phyloP scores from a whole-genome alignment of 1,140 invertebrate species.

The Micrasema minimum region DNA sequence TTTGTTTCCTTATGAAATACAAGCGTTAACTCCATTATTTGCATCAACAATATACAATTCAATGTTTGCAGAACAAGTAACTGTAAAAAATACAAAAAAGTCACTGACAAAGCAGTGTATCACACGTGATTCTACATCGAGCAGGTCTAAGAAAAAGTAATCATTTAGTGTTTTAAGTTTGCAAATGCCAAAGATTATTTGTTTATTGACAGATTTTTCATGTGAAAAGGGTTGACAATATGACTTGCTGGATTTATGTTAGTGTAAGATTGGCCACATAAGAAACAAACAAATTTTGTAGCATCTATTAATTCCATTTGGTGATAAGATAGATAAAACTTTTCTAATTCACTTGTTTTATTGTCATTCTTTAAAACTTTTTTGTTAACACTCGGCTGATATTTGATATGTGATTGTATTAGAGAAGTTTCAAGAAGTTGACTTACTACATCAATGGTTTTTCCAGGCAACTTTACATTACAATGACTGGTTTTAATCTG shows the following conservation, averaged over 20 bases:
- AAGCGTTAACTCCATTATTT: no score
- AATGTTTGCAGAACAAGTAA: no score
- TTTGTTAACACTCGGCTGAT: background rate
- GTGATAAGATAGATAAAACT: conserved; percentile 2
- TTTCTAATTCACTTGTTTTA: conserved; percentile 7
- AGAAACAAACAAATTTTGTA: conserved; percentile 6
- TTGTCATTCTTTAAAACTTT: background rate
- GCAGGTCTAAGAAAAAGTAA: no score
- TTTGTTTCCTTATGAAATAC: no score
- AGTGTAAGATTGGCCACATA: background rate
- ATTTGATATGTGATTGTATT: no score
- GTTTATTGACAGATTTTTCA: background rate
- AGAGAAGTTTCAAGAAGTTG: no score
- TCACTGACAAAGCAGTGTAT: no score
- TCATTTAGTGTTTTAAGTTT: no score
- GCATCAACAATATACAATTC: no score
- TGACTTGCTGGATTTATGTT: background rate
- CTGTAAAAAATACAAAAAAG: no score
- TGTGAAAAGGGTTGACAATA: conserved; percentile 17
- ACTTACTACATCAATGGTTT: conserved; percentile 3
- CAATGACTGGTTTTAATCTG: background rate
- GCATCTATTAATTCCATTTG: conserved; percentile 16
- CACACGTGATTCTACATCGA: no score
- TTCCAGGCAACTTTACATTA: conserved; percentile 2
- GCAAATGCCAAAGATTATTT: no score